Percentiles rank a stretch among this genome's conserved stretches.
Conservation (phyloP, 2,888 invertebrate genomes). For the Chironomus tentans region DNA sequence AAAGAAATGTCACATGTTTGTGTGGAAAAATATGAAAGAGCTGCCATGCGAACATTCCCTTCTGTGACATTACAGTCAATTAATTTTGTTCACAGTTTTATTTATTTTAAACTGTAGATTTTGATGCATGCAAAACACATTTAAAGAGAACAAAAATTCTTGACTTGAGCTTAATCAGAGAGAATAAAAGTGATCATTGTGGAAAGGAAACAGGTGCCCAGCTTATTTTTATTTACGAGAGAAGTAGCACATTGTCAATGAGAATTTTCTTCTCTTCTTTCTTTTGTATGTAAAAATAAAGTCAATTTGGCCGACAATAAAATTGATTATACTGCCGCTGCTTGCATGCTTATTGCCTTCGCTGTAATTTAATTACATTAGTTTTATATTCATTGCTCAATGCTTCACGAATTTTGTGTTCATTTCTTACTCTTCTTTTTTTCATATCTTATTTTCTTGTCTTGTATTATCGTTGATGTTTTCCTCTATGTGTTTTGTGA, state of each 20-base stretch:
- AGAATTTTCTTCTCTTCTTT: not conserved
- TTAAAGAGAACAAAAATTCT: too few species aligned
- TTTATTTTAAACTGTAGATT: not conserved
- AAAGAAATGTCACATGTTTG: too few species aligned
- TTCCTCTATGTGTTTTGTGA: too few species aligned
- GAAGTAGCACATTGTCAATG: not conserved
- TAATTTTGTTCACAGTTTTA: slow-evolving; percentile 11
- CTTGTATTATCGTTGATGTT: too few species aligned
- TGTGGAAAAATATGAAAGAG: not conserved
- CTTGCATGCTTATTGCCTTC: not conserved
- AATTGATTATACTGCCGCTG: slow-evolving; percentile 7
- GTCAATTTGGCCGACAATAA: not conserved
- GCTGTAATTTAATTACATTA: slow-evolving; percentile 9
- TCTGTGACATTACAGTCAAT: slow-evolving; percentile 11
- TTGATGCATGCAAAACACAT: too few species aligned
- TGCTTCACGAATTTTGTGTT: slow-evolving; percentile 18
- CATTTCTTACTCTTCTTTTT: not conserved
- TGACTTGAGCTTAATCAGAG: not conserved
- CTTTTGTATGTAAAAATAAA: not conserved
- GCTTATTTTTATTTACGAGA: not conserved
- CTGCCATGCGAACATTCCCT: not conserved
- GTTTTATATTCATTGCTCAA: not conserved
- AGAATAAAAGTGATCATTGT: not conserved
- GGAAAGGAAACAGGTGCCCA: not conserved
- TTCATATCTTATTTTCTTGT: not conserved